Evolutionary conservation across 1,140 invertebrate genomes (phyloP).

Genomic region (Drosophila ironensis): DNA sequence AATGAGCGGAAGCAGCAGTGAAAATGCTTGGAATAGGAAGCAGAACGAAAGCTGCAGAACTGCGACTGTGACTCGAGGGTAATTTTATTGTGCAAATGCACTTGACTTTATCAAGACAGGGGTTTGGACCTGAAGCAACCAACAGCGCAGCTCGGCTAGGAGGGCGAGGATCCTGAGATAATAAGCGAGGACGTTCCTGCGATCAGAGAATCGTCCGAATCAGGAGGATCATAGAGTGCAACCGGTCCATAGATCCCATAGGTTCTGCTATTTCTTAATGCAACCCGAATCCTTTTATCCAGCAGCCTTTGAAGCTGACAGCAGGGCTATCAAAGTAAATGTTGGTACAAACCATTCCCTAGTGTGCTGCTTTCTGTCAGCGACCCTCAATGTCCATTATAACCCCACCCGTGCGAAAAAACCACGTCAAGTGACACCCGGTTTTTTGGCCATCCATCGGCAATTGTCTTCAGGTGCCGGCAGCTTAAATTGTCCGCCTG

Average conservation of each 20-base stretch:
- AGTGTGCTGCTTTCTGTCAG: too few species aligned
- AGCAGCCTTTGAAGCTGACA: slow-evolving; percentile 8
- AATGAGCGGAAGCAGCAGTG: slow-evolving; percentile 30
- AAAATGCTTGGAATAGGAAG: slow-evolving; percentile 6
- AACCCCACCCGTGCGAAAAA: slow-evolving; percentile 22
- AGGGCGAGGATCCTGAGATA: slow-evolving; percentile 51
- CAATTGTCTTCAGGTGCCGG: slow-evolving; percentile 12
- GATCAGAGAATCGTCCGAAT: slow-evolving; percentile 72
- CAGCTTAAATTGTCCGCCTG: neutral
- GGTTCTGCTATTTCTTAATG: too few species aligned
- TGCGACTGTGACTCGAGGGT: slow-evolving; percentile 11
- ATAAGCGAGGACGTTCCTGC: slow-evolving; percentile 33
- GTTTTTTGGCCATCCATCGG: slow-evolving; percentile 9
- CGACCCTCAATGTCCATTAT: too few species aligned
- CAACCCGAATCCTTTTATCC: slow-evolving; percentile 64
- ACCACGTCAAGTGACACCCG: slow-evolving; percentile 22
- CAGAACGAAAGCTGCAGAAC: slow-evolving; percentile 14
- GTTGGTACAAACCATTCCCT: too few species aligned
- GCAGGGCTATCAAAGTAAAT: slow-evolving; percentile 2
- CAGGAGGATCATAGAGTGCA: slow-evolving; percentile 61
- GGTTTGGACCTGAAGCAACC: slow-evolving; percentile 32
- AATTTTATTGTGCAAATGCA: slow-evolving; percentile 14
- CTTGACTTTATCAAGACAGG: slow-evolving; percentile 28
- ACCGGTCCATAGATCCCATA: slow-evolving; percentile 63
- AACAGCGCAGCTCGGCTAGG: slow-evolving; percentile 38